Evolutionary conservation across 2,797 vertebrate species (phyloP).

Genomic region (Gallinago solitaria): DNA sequence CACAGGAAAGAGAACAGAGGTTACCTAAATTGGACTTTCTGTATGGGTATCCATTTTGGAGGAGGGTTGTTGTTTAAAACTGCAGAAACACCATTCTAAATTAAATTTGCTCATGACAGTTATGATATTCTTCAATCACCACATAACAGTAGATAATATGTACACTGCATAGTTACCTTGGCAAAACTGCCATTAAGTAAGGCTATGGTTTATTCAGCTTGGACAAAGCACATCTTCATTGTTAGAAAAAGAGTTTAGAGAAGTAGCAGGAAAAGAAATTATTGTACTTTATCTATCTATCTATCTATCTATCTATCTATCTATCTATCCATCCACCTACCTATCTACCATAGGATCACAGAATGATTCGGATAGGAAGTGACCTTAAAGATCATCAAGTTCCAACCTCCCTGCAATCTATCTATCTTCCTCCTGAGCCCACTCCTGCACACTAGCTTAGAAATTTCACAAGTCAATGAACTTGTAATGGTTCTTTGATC

Average conservation of each 20-base stretch:
- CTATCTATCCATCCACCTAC: too few relatives aligned
- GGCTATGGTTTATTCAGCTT: background rate
- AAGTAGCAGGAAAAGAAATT: background rate
- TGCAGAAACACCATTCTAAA: background rate
- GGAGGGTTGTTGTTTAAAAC: background rate
- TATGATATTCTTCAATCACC: background rate
- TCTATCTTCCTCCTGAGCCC: background rate
- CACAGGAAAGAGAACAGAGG: background rate
- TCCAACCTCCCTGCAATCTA: too few relatives aligned
- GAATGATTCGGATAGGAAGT: too few relatives aligned
- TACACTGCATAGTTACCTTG: background rate
- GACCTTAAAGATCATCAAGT: too few relatives aligned
- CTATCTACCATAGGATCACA: too few relatives aligned
- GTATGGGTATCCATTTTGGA: rapidly evolving
- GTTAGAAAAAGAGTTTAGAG: background rate
- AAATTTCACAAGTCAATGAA: background rate
- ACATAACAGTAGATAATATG: background rate
- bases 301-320: background rate
- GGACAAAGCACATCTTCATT: background rate
- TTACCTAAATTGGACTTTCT: background rate
- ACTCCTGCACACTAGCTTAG: background rate
- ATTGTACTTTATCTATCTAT: background rate
- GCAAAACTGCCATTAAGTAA: background rate
- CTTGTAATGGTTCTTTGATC: background rate
- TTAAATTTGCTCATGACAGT: background rate